Conservation (phyloP, 2,113 vertebrate genomes). For the Lagopus muta region DNA sequence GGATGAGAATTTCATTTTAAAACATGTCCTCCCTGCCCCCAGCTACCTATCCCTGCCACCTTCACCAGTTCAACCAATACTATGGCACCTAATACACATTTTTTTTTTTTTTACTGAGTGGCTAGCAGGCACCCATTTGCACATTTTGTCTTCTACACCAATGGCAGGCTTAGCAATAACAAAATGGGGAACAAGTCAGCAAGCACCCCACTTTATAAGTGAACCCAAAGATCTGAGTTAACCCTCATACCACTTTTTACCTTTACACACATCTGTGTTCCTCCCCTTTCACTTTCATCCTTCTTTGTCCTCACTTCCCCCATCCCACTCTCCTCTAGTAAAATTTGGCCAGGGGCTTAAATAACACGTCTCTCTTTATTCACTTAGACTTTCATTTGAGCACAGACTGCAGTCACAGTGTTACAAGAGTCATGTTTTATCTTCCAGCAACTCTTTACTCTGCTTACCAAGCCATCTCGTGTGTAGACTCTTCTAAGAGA, state of each 20-base stretch:
- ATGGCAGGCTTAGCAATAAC: neutral
- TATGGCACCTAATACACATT: rapidly evolving
- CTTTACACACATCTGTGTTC: too few relatives aligned
- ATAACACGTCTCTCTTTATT: rapidly evolving
- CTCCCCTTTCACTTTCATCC: neutral
- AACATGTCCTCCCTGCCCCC: neutral
- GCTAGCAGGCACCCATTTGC: neutral
- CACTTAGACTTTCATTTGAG: neutral
- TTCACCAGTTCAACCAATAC: neutral
- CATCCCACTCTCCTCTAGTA: too few relatives aligned
- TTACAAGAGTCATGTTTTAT: neutral
- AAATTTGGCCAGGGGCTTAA: too few relatives aligned
- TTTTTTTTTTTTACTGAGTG: neutral
- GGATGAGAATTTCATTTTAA: neutral
- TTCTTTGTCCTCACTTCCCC: neutral
- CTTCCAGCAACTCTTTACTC: neutral
- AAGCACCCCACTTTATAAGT: neutral
- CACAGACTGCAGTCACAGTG: neutral
- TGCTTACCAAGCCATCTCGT: neutral
- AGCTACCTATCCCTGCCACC: neutral
- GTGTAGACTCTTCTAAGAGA: neutral
- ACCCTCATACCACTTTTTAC: neutral
- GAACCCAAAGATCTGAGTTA: neutral
- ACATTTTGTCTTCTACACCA: neutral
- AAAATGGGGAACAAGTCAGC: neutral